A percentile compares a stretch with the other conserved stretches of the same genome.
These are phyloP conservation scores for Pimpla rufipes DNA, from an alignment of 2,888 invertebrate species.

Conservation along the genomic window DNA sequence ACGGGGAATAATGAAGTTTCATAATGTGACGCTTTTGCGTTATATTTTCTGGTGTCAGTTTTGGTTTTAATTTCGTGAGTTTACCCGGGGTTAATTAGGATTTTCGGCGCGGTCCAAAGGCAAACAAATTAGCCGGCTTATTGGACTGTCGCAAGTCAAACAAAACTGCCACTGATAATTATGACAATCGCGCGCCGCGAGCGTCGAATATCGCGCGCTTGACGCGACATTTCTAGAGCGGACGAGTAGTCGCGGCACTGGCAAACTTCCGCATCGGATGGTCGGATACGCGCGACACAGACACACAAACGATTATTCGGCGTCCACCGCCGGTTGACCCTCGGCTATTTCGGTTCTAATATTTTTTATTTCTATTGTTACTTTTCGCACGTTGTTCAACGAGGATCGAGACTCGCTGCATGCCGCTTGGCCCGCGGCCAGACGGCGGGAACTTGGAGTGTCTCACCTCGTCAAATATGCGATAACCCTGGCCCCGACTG, in stretches of 20 bases:
- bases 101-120: no score
- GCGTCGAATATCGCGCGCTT: no score
- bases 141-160: no score
- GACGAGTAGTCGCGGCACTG: not conserved
- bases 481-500: not conserved
- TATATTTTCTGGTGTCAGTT: no score
- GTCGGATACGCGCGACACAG: not conserved
- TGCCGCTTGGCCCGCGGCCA: not conserved
- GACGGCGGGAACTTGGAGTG: not conserved
- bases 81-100: no score
- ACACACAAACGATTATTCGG: not conserved
- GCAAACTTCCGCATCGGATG: not conserved
- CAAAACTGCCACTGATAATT: no score
- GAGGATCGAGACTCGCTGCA: not conserved
- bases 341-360: not conserved
- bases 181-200: no score
- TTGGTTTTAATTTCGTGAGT: no score
- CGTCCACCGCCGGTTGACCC: not conserved
- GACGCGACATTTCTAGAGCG: not conserved
- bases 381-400: constrained; percentile 5
- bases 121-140: no score
- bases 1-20: no score
- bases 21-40: no score
- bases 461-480: not conserved
- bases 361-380: constrained; percentile 15